phyloP scores from a whole-genome alignment of 2,888 invertebrate genomes.

The Trachelus stipa region DNA sequence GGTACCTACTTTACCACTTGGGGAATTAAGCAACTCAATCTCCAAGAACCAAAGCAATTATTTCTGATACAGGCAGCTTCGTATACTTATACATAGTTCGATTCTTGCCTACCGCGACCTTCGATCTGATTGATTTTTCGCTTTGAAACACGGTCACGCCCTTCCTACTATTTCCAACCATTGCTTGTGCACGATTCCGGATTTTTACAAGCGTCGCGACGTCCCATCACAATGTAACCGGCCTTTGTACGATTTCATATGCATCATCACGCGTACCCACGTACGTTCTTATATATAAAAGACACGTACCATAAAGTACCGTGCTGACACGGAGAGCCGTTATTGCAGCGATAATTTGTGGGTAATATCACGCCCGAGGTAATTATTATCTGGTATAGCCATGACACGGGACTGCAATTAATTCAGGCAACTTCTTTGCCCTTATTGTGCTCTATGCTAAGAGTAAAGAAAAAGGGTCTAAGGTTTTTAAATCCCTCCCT shows the following conservation, averaged over 20 bases:
- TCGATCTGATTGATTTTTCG: conserved; percentile 2
- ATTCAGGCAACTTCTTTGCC: background rate
- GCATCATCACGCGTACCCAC: background rate
- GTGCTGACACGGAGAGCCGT: background rate
- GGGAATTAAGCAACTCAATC: background rate
- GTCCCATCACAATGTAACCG: background rate
- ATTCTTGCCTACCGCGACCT: background rate
- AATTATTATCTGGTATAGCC: background rate
- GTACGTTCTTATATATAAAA: background rate
- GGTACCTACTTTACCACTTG: background rate
- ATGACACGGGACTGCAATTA: background rate
- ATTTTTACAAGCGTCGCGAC: background rate
- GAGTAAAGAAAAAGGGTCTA: background rate
- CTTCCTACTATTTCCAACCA: background rate
- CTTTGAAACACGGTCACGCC: conserved; percentile 9
- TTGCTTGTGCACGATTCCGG: background rate
- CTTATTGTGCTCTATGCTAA: background rate
- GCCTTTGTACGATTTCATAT: background rate
- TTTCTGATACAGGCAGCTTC: background rate
- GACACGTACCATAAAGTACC: background rate
- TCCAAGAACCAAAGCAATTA: background rate
- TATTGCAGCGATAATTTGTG: background rate
- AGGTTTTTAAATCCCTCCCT: background rate
- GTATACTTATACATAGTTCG: background rate
- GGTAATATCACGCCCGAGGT: background rate